Percentiles rank a stretch among this genome's conserved stretches.
Evolutionary conservation across 2,113 vertebrate species (phyloP).

Genomic region (Alectura lathami): DNA sequence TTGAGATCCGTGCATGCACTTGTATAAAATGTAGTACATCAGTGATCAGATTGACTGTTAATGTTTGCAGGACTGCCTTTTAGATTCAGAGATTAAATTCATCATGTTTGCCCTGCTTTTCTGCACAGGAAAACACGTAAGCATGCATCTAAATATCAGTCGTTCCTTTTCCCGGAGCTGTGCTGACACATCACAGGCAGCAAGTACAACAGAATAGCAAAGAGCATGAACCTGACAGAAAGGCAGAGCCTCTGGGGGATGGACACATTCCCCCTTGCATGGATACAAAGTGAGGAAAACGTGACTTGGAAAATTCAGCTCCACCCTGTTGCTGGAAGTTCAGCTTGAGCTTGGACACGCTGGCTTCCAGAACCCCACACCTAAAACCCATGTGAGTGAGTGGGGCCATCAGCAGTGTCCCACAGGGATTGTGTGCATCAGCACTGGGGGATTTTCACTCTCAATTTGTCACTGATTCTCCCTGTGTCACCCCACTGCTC

Average conservation of each 20-base stretch:
- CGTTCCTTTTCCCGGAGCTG: background rate
- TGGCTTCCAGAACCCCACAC: background rate
- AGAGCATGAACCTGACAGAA: background rate
- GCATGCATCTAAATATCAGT: background rate
- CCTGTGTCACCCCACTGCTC: background rate
- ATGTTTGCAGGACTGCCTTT: background rate
- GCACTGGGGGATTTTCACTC: background rate
- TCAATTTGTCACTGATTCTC: background rate
- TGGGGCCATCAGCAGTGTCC: accelerated
- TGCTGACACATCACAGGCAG: background rate
- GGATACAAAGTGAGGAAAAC: background rate
- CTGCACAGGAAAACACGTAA: background rate
- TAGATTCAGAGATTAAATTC: background rate
- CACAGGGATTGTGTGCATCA: background rate
- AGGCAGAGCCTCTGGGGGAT: background rate
- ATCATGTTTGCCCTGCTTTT: background rate
- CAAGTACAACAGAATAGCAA: background rate
- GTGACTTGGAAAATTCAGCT: background rate
- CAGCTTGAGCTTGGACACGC: background rate
- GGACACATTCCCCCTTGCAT: background rate
- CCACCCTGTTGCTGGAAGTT: background rate
- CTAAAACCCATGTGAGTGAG: accelerated
- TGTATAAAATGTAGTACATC: background rate
- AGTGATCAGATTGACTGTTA: background rate
- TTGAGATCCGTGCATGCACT: background rate